Percentiles rank a stretch among this genome's conserved stretches.
phyloP scores from a whole-genome alignment of 2,113 vertebrate species.

The Amphiprion ocellaris region DNA sequence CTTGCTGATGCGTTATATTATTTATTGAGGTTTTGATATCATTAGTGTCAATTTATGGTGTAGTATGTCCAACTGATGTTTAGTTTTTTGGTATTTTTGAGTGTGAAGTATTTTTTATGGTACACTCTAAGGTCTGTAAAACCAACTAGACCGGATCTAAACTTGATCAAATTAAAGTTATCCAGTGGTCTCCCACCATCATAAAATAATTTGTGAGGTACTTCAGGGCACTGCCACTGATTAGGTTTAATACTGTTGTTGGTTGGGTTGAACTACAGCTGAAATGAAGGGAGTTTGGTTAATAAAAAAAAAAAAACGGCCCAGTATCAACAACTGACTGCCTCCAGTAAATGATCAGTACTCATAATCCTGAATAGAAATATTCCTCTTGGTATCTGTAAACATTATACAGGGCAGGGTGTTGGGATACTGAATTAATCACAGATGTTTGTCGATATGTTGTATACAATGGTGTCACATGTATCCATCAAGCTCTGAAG shows the following conservation, averaged over 20 bases:
- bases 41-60: slow-evolving; percentile 19
- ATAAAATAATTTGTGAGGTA: slow-evolving; percentile 35
- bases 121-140: slow-evolving; percentile 40
- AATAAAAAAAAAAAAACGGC: too few species aligned
- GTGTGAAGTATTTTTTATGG: slow-evolving; percentile 15
- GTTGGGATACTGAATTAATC: too few species aligned
- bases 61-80: slow-evolving; percentile 1
- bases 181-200: slow-evolving; percentile 41
- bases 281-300: not conserved
- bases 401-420: too few species aligned
- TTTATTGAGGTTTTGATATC: slow-evolving; percentile 18
- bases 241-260: not conserved
- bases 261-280: not conserved
- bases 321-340: too few species aligned
- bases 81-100: not conserved
- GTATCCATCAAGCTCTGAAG: too few species aligned
- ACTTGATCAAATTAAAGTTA: slow-evolving; percentile 39
- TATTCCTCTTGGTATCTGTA: too few species aligned
- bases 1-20: slow-evolving; percentile 12
- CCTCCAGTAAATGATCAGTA: too few species aligned
- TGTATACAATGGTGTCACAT: not conserved
- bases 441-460: too few species aligned
- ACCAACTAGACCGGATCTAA: slow-evolving; percentile 40
- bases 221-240: slow-evolving; percentile 19
- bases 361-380: too few species aligned